Conservation (phyloP, 2,113 vertebrate genomes). For the Hemichromis elongatus region DNA sequence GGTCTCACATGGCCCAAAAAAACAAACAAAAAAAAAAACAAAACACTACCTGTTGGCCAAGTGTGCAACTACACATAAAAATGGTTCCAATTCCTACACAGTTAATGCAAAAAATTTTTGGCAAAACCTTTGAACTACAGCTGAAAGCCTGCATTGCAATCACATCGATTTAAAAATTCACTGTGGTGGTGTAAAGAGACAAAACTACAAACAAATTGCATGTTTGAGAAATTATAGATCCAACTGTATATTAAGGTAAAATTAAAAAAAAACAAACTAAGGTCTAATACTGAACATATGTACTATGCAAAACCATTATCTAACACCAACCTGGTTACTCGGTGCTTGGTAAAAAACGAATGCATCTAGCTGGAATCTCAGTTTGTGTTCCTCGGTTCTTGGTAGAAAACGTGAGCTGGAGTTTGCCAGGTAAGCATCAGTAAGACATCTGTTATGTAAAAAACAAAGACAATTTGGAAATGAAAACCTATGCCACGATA, state of each 20-base stretch:
- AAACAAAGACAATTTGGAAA: neutral
- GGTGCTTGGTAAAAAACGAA: constrained; percentile 57
- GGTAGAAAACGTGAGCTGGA: constrained; percentile 55
- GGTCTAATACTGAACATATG: neutral
- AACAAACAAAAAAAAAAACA: too few relatives aligned
- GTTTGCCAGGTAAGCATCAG: constrained; percentile 53
- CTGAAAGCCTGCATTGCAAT: neutral
- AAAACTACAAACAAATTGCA: neutral
- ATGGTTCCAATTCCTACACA: neutral
- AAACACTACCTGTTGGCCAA: neutral
- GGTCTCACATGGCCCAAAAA: neutral
- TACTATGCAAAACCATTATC: neutral
- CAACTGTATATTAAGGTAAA: neutral
- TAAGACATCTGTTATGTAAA: constrained; percentile 53
- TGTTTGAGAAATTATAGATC: neutral
- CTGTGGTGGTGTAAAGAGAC: neutral
- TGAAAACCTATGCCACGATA: neutral
- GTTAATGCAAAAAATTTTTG: neutral
- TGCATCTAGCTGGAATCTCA: constrained; percentile 61
- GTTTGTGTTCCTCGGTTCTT: constrained; percentile 35
- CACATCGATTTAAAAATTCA: neutral
- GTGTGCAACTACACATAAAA: neutral
- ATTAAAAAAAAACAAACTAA: neutral
- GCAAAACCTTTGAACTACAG: neutral
- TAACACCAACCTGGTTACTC: constrained; percentile 10